Conservation (phyloP, 2,113 vertebrate species). For the Psilopsiagon aymara region DNA sequence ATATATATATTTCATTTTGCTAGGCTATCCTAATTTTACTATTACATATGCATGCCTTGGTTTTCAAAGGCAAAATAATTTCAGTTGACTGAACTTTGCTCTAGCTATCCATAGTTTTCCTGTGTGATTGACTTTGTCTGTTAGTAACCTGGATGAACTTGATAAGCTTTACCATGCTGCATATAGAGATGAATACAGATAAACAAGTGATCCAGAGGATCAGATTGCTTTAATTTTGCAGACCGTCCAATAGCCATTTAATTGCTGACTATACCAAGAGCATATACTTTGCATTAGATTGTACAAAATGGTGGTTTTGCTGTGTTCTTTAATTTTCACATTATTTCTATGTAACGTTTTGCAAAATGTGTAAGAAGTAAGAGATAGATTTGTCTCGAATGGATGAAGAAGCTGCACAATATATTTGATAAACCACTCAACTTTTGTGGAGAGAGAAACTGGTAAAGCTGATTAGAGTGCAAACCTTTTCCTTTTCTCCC, state of each 20-base stretch:
- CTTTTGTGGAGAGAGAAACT: not conserved
- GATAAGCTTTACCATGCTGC: not conserved
- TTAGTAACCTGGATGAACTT: not conserved
- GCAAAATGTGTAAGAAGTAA: not conserved
- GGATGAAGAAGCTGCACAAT: not conserved
- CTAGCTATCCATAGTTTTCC: not conserved
- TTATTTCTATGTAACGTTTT: not conserved
- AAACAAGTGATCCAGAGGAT: not conserved
- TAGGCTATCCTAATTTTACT: not conserved
- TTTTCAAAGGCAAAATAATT: slow-evolving; percentile 28
- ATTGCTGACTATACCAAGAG: not conserved
- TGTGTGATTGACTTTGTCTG: not conserved
- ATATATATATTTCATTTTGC: not conserved
- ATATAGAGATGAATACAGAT: not conserved
- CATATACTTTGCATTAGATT: not conserved
- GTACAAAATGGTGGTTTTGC: not conserved
- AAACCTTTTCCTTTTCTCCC: not conserved
- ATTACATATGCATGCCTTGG: not conserved
- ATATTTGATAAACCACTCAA: not conserved
- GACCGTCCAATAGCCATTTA: not conserved
- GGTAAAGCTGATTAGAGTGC: not conserved
- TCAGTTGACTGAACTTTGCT: not conserved
- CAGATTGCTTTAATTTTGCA: not conserved
- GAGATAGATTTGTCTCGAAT: not conserved
- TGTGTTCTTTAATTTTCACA: not conserved